Evolutionary conservation across 1,140 invertebrate genomes (phyloP).

Genomic region (Agraylea sexmaculata): DNA sequence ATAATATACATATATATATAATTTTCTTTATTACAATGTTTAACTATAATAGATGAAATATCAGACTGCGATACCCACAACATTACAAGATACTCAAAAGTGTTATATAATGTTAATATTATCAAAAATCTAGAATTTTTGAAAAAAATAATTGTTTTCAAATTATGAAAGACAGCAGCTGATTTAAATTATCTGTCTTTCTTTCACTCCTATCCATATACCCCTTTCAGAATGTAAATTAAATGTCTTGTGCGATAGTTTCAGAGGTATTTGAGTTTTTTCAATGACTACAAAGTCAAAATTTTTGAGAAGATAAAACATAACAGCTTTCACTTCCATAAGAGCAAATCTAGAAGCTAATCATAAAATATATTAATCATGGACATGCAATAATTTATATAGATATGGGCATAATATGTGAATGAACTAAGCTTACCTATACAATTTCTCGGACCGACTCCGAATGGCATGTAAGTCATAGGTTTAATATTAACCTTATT

Average conservation of each 20-base stretch:
- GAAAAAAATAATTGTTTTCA: no score
- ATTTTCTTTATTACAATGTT: no score
- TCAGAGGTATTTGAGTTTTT: constrained; percentile 8
- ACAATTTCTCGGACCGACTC: constrained; percentile 47
- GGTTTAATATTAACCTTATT: constrained; percentile 5
- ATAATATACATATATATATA: no score
- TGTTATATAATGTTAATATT: no score
- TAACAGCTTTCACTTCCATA: constrained; percentile 36
- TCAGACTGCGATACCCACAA: no score
- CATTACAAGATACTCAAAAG: no score
- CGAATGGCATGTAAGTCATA: constrained; percentile 46
- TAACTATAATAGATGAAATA: no score
- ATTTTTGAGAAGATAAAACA: constrained; percentile 23
- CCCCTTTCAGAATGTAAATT: constrained; percentile 3
- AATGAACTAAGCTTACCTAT: constrained; percentile 32
- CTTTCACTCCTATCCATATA: constrained; percentile 6
- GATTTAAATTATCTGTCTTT: no score
- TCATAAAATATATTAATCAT: background rate
- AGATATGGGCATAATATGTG: no score
- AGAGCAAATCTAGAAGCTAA: constrained; percentile 31
- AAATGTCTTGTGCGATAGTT: constrained; percentile 3
- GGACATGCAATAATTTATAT: background rate
- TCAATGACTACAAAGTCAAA: constrained; percentile 16
- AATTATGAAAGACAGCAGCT: no score
- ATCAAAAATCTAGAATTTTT: no score